Percentiles rank a stretch among this genome's conserved stretches.
phyloP scores from a whole-genome alignment of 2,888 invertebrate genomes.

The Euphydryas editha region DNA sequence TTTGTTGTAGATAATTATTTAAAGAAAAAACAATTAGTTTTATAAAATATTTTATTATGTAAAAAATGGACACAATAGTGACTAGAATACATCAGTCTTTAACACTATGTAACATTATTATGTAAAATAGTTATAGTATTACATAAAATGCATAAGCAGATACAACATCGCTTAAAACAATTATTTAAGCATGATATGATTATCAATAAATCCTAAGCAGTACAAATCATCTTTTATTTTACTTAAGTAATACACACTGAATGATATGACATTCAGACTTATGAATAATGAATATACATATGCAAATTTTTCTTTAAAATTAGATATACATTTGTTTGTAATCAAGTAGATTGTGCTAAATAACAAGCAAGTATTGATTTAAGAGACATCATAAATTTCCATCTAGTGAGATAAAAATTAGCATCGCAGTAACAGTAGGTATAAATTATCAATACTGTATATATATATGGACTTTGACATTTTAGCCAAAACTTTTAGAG shows the following conservation, averaged over 20 bases:
- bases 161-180: conserved; percentile 23
- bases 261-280: conserved; percentile 20
- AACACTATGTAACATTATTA: conserved; percentile 64
- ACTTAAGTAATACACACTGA: conserved; percentile 30
- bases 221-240: conserved; percentile 42
- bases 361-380: conserved; percentile 4
- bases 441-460: not conserved
- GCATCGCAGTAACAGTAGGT: not conserved
- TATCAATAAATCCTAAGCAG: conserved; percentile 56
- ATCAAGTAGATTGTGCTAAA: conserved; percentile 12
- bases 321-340: not conserved
- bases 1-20: conserved; percentile 55
- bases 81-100: conserved; percentile 83
- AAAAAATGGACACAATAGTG: conserved; percentile 79
- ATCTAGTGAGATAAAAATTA: conserved; percentile 1
- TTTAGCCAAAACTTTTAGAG: conserved; percentile 7
- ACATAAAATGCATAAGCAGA: conserved; percentile 36
- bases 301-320: too few relatives aligned
- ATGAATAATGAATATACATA: conserved; percentile 12
- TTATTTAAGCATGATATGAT: conserved; percentile 48
- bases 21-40: conserved; percentile 53
- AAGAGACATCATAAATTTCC: not conserved
- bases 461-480: conserved; percentile 1
- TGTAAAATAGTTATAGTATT: conserved; percentile 51
- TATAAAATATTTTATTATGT: conserved; percentile 76